Conservation (phyloP, 2,113 vertebrate genomes). For the Heterochromis multidens region DNA sequence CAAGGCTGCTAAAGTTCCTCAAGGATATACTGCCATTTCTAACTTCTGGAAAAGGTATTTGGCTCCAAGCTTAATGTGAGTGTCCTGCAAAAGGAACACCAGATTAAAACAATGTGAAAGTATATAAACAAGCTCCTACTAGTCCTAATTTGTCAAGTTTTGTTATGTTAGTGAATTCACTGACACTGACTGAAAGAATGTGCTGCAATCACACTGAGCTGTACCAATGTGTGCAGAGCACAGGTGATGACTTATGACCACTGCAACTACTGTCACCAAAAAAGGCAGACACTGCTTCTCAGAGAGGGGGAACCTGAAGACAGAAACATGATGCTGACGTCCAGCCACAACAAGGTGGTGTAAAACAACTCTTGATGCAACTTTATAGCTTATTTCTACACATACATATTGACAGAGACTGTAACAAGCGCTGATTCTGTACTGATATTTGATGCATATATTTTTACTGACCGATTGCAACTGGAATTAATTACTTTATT, state of each 20-base stretch:
- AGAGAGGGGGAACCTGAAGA: neutral
- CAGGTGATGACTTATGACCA: neutral
- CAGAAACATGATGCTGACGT: neutral
- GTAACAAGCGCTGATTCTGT: neutral
- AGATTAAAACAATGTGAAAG: neutral
- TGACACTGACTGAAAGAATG: neutral
- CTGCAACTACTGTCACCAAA: neutral
- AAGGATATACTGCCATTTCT: neutral
- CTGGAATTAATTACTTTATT: neutral
- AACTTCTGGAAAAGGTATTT: neutral
- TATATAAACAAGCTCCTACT: neutral
- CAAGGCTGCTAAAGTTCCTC: neutral
- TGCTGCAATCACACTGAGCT: constrained; percentile 21
- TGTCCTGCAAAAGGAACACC: neutral
- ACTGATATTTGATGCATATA: neutral
- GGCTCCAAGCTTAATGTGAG: neutral
- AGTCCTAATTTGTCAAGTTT: neutral
- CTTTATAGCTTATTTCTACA: neutral
- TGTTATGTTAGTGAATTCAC: neutral
- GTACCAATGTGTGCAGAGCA: neutral
- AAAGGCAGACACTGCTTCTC: constrained; percentile 5
- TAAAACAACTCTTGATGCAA: neutral
- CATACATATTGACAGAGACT: neutral
- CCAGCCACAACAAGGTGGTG: neutral
- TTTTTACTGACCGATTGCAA: neutral